Base-by-base conservation (phyloP, 2,113 vertebrate species). In the Campylomormyrus tamandua region DNA sequence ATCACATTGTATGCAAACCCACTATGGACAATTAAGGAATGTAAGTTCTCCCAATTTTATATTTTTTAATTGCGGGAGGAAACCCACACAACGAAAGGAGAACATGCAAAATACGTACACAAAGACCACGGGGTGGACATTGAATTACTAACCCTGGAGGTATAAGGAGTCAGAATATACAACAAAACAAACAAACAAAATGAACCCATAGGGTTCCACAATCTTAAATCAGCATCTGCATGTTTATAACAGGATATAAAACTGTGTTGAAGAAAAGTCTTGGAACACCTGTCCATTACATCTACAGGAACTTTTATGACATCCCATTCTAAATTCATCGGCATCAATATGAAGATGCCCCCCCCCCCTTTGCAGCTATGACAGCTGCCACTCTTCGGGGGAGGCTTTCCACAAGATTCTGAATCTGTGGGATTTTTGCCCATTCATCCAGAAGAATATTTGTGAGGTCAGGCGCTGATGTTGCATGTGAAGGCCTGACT, bases 51-150 rank as follows among this genome's bases (percentile, higher is more conserved):
- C n/a, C 2, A 66, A 27, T 66, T 31, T 31, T 0, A 27, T 66
- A 66, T 66, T 27, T 11, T 66, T 31, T 9, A 66, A 13, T 9
- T 66, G 9, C 5, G 1, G n/a, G 10, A 66, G n/a, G 9, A 31
- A 66, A 66, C n/a, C n/a, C 62, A 31, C 62, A 31, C 62, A 31
- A 66, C 62, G 1, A 66, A 66, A n/a, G 9, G 24, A 66, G 24
- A 27, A 66, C 58, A 27, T 66, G n/a, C 27, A 70, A 70, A 27
- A 27, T 11, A 11, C 11, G 3, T 31, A 70, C n/a, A 31, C 62
- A 93, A 93, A 92, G 93, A 93, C 92, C 90, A 93, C 94, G 35
- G 10, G 92, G 91, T 93, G 92, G 87, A 85, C 87, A 91, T 89
- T 92, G 90, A 93, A 91, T 92, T 83, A 88, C 93, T 89, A 66